Conservation (phyloP, 1,140 invertebrate species). For the Protaetia brevitarsis region DNA sequence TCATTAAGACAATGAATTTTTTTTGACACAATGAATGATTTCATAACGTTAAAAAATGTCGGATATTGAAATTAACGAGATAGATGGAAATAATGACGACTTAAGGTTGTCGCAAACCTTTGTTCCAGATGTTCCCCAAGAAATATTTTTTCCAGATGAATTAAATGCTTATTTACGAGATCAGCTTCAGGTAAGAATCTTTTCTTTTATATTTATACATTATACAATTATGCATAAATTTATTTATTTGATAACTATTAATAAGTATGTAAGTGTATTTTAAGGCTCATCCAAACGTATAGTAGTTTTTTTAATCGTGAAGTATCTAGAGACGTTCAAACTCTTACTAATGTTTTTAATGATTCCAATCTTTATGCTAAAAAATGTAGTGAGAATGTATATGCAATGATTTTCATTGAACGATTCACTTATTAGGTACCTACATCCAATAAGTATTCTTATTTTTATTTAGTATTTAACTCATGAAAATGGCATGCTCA, state of each 20-base stretch:
- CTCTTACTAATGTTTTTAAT: conserved; percentile 20
- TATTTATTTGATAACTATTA: neutral
- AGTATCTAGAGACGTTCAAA: neutral
- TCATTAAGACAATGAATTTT: too few relatives aligned
- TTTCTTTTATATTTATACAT: neutral
- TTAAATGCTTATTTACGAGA: conserved; percentile 44
- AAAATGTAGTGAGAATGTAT: too few relatives aligned
- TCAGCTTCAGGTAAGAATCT: conserved; percentile 41
- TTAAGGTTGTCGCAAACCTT: conserved; percentile 27
- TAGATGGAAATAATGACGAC: neutral
- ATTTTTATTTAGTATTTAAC: conserved; percentile 42
- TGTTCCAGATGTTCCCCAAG: conserved; percentile 29
- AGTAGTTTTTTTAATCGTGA: too few relatives aligned
- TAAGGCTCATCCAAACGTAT: too few relatives aligned
- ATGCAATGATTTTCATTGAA: too few relatives aligned
- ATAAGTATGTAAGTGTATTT: too few relatives aligned
- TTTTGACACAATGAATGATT: neutral
- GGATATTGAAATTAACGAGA: neutral
- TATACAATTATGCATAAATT: conserved; percentile 2
- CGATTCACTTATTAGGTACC: too few relatives aligned
- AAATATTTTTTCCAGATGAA: conserved; percentile 44
- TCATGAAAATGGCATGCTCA: conserved; percentile 46
- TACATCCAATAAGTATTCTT: too few relatives aligned
- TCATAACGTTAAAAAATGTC: neutral
- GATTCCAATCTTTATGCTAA: too few relatives aligned